A percentile compares a stretch with the other conserved stretches of the same genome.
Conservation (phyloP, 2,797 vertebrate species). For the Pygocentrus nattereri region DNA sequence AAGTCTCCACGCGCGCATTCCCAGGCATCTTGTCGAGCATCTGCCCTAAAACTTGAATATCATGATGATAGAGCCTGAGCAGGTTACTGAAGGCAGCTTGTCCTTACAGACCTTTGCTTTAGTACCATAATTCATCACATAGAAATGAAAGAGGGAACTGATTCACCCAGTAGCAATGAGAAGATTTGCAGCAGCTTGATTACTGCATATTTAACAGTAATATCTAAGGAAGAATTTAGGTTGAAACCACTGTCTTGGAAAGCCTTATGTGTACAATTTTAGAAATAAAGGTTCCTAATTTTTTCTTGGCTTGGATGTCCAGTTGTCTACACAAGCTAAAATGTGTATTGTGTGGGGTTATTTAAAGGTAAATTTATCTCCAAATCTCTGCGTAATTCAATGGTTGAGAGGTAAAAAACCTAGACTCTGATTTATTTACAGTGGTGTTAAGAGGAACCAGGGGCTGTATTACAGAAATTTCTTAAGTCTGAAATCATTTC, state of each 20-base stretch:
- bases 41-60: constrained; percentile 22
- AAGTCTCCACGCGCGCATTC: constrained; percentile 17
- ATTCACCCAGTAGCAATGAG: constrained; percentile 3
- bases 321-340: not conserved
- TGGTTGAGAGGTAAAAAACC: not conserved
- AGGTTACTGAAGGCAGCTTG: not conserved
- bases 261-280: not conserved
- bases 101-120: not conserved
- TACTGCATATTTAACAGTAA: not conserved
- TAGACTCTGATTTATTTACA: not conserved
- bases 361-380: not conserved
- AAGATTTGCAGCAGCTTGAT: constrained; percentile 1
- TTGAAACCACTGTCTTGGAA: not conserved
- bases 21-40: not conserved
- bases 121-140: not conserved
- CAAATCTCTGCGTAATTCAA: too few species aligned
- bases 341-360: not conserved
- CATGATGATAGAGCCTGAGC: not conserved
- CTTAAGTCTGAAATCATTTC: too few species aligned
- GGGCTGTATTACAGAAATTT: too few species aligned
- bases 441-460: not conserved
- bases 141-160: not conserved
- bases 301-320: not conserved
- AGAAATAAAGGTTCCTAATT: not conserved
- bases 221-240: not conserved